Evolutionary conservation across 2,113 vertebrate species (phyloP).

Genomic region (Engystomops pustulosus): DNA sequence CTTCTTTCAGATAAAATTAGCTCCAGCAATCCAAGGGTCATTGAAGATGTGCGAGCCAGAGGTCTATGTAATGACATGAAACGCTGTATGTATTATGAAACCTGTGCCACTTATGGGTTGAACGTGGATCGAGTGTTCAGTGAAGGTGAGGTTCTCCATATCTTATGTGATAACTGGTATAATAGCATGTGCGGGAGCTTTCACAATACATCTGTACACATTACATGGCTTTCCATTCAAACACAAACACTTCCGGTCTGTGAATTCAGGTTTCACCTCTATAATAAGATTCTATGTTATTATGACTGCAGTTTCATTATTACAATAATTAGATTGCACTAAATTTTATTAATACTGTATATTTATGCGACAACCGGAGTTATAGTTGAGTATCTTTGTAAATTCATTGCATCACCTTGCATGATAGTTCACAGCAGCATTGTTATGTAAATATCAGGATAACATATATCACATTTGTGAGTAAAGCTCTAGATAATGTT

Average conservation of each 20-base stretch:
- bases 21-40: conserved; percentile 84
- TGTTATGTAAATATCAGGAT: no score
- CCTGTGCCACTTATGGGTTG: conserved; percentile 94
- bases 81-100: conserved; percentile 92
- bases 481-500: no score
- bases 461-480: no score
- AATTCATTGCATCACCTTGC: no score
- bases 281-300: no score
- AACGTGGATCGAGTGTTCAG: conserved; percentile 93
- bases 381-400: no score
- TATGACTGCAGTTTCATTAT: background rate
- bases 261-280: no score
- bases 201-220: background rate
- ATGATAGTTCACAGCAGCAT: no score
- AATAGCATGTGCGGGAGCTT: background rate
- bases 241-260: no score
- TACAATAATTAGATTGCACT: background rate
- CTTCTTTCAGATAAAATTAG: conserved; percentile 87
- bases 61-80: conserved; percentile 85
- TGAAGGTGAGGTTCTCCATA: conserved; percentile 77
- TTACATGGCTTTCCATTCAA: background rate
- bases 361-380: background rate
- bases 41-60: conserved; percentile 86
- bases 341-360: background rate
- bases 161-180: background rate